These are phyloP conservation scores for Drosophila littoralis DNA, from an alignment of 1,140 invertebrate genomes.

Conservation along the genomic window DNA sequence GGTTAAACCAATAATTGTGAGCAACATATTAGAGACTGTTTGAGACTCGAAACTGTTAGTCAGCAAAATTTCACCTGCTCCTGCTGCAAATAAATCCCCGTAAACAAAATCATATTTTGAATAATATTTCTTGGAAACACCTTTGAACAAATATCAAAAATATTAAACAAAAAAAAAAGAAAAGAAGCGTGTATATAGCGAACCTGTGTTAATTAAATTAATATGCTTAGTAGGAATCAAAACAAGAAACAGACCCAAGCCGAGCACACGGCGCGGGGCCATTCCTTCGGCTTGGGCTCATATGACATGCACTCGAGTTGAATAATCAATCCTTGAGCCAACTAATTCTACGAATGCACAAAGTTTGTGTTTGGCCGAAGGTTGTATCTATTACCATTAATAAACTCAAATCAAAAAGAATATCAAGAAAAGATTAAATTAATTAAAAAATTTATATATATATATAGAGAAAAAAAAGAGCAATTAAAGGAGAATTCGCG, in stretches of 20 bases:
- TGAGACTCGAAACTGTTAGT: slow-evolving; percentile 2
- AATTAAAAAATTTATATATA: not conserved
- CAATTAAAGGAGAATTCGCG: slow-evolving; percentile 33
- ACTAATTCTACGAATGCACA: slow-evolving; percentile 15
- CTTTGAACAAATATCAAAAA: slow-evolving; percentile 8
- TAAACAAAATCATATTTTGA: slow-evolving; percentile 11
- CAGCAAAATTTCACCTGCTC: slow-evolving; percentile 5
- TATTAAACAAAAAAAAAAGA: not conserved
- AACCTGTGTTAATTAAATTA: slow-evolving; percentile 42
- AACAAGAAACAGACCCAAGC: slow-evolving; percentile 1
- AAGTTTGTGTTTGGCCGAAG: slow-evolving; percentile 27
- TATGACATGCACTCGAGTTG: not conserved
- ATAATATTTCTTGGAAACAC: slow-evolving; percentile 38
- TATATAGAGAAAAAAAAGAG: slow-evolving; percentile 5
- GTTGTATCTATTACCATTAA: slow-evolving; percentile 59
- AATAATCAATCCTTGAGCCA: slow-evolving; percentile 52
- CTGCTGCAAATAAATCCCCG: slow-evolving; percentile 1
- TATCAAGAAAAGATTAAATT: not conserved
- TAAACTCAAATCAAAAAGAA: slow-evolving; percentile 25
- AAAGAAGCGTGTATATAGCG: slow-evolving; percentile 13
- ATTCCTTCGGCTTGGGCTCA: not conserved
- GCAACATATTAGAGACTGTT: slow-evolving; percentile 2
- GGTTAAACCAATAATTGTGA: slow-evolving; percentile 15
- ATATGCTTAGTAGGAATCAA: slow-evolving; percentile 1
- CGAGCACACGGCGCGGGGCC: not conserved